Conservation (phyloP, 2,113 vertebrate species). For the crab-eating macaque (Macaca fascicularis) region T2T-MFA8v1.1 NC_088377.1:75163001-75163500, state of each 20-base stretch:
- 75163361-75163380: no score
- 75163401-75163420: no score
- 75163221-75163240: neutral
- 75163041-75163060: neutral
- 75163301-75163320: no score
- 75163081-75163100: neutral
- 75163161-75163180: neutral
- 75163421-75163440: no score
- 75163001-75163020: constrained; percentile 71
- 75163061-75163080: neutral
- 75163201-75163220: neutral
- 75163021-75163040: neutral
- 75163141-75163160: neutral
- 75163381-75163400: no score
- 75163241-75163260: neutral
- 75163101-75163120: neutral
- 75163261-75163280: neutral
- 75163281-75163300: neutral
- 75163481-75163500: no score
- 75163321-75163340: no score
- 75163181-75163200: neutral
- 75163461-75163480: no score
- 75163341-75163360: no score
- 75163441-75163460: no score
- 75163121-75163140: neutral